Base-by-base conservation (phyloP, 2,888 invertebrate species). In the Drosophila ezoana region DNA sequence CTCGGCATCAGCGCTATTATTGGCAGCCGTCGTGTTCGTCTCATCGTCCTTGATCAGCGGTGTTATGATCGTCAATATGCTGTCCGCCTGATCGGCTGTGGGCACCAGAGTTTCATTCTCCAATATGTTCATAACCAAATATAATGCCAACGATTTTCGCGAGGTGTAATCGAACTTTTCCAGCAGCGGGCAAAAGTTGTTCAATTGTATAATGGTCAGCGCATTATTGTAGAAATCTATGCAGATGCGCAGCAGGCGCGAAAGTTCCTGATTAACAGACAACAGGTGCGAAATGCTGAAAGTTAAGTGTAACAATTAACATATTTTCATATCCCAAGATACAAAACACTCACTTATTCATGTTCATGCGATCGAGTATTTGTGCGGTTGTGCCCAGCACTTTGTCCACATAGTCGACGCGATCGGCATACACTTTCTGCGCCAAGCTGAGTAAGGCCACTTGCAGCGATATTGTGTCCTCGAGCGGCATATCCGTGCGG, bases 401-500 rank as follows among this genome's bases (percentile, higher is more conserved):
- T 90, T 98, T 96, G 92, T 99, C 98, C 3, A 99, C 98, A 90
- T 98, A 99, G 91, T 98, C 97, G 14, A 98, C 95, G 88, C 97
- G 95, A 90, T 98, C 97, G 0, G 98, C 97, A 93, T 99, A 99
- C 90, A 99, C 99, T 89, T 98, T 98, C 89, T 99, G 96, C 0
- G 99, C 98, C 72, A 99, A 93, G 92, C 98, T 98, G 59, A 99
- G 95, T 45, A 99, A 93, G 6, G 99, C 97, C 58, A 99, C 97
- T 93, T 99, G 98, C 59, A 99, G 93, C 8, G 98, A 96, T 16
- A 99, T 95, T 90, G 98, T 98, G 92, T 99, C 99, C 93, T 99
- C 99, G 20, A 97, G 93, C 0, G 98, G 97, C 96, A 99, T 97
- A 91, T 99, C 98, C 67, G 96, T 96, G 45, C 99, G 95, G 69